These are phyloP conservation scores for Volucella bombylans DNA, from an alignment of 2,888 invertebrate genomes.

Conservation along the genomic window DNA sequence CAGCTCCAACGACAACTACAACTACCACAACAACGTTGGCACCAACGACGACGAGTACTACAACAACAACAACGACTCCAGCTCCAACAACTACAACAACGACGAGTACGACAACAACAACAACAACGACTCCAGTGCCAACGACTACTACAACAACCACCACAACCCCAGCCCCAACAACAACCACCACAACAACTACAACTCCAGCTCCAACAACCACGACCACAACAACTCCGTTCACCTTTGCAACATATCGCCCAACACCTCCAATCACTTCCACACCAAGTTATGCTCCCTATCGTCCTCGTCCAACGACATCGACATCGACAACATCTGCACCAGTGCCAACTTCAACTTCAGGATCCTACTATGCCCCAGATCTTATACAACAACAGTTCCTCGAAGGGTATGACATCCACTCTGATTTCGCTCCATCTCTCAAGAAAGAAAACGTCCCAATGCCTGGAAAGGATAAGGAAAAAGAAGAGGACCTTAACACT, in stretches of 20 bases:
- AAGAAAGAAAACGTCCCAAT: conserved; percentile 34
- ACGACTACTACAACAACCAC: conserved; percentile 39
- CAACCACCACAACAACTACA: conserved; percentile 75
- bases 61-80: conserved; percentile 75
- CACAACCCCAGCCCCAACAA: conserved; percentile 61
- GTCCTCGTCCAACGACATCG: conserved; percentile 44
- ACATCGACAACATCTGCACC: conserved; percentile 60
- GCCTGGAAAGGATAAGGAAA: conserved; percentile 36
- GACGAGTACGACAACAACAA: conserved; percentile 72
- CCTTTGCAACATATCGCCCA: conserved; percentile 39
- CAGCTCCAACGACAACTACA: conserved; percentile 58
- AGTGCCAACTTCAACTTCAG: conserved; percentile 61
- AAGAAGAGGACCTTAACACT: conserved; percentile 77
- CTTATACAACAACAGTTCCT: conserved; percentile 13
- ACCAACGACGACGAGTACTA: conserved; percentile 66
- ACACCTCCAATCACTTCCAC: conserved; percentile 30
- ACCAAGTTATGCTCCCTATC: not conserved
- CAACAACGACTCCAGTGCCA: conserved; percentile 52
- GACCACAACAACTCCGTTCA: conserved; percentile 54
- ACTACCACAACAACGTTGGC: conserved; percentile 41
- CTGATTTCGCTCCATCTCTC: conserved; percentile 32
- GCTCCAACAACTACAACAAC: conserved; percentile 70
- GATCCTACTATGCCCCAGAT: conserved; percentile 15
- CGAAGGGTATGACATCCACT: conserved; percentile 30
- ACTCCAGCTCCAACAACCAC: conserved; percentile 66